phyloP scores from a whole-genome alignment of 2,113 vertebrate genomes.

The Sebastes schlegelii region DNA sequence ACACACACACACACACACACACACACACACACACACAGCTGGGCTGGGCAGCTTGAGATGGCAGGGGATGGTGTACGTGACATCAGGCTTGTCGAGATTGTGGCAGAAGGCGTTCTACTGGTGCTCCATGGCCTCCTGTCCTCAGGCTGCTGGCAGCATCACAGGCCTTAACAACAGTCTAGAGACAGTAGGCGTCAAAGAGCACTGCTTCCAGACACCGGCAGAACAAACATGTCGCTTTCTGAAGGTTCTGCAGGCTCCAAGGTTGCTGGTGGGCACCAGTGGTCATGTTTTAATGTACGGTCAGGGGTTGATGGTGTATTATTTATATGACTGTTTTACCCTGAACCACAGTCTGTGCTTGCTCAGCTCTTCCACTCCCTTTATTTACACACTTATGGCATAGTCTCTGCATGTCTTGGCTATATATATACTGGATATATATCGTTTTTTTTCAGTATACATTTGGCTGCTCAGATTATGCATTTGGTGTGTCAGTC shows the following conservation, averaged over 20 bases:
- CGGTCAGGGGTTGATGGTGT: not conserved
- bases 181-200: constrained; percentile 7
- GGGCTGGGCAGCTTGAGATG: constrained; percentile 47
- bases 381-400: not conserved
- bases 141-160: constrained; percentile 18
- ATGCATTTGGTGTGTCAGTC: not conserved
- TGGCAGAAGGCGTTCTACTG: not conserved
- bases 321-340: constrained; percentile 1
- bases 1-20: constrained; percentile 51
- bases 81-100: constrained; percentile 28
- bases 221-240: not conserved
- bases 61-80: constrained; percentile 64
- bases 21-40: constrained; percentile 52
- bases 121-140: constrained; percentile 11
- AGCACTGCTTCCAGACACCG: not conserved
- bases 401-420: not conserved
- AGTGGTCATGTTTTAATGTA: not conserved
- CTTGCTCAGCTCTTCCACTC: not conserved
- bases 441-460: not conserved
- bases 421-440: not conserved
- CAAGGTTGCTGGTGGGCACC: not conserved
- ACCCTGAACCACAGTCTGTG: not conserved
- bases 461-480: not conserved
- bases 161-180: not conserved
- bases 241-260: not conserved